Base-by-base conservation (phyloP, 2,888 invertebrate species). In the Dasypolia templi region DNA sequence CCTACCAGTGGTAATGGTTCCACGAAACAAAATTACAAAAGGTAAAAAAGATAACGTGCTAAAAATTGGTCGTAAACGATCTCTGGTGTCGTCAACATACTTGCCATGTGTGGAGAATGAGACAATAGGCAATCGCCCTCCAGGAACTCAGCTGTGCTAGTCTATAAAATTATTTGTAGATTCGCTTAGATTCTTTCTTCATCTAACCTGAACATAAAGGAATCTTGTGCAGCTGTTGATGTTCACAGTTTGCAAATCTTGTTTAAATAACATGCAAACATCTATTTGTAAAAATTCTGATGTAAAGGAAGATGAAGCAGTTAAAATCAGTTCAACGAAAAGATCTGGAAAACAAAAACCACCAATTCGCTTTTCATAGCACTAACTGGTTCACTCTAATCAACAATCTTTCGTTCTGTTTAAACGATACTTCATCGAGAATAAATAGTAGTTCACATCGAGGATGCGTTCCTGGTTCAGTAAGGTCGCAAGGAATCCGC, bases 1-100 rank as follows among this genome's bases (percentile, higher is more conserved):
- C 93, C 92, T 95, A 95, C 95, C 90, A 94, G 89, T 91, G 92
- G 92, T 89, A 83, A 86, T 77, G 78, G 80, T 81, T 86, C 75
- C 69, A 75, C 69, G 83, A 80, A 74, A 56, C 70, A 79, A 76
- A 82, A 79, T 73, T 66, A 66, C 64, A 72, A 81, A 78, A 66
- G 64, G 68, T 51, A 77, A 59, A n/a, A 81, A 82, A 64, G 53
- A 58, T n/a, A 56, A 75, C 67, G 82, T 86, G 83, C 86, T 78
- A 78, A 90, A 87, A 87, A 91, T 89, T 88, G 86, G 81, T 86
- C 84, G 82, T 90, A 90, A 91, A 91, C 87, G 79, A 65, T 70
- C 73, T 64, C 63, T 70, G 59, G 62, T 72, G 63, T 73, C 53
- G 59, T 61, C 68, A 67, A 82, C 61, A 44, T 29, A 72, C 58